Percentiles rank a stretch among this genome's conserved stretches.
These are phyloP conservation scores for Chloroceryle amazona DNA, from an alignment of 2,797 vertebrate genomes.

Conservation along the genomic window DNA sequence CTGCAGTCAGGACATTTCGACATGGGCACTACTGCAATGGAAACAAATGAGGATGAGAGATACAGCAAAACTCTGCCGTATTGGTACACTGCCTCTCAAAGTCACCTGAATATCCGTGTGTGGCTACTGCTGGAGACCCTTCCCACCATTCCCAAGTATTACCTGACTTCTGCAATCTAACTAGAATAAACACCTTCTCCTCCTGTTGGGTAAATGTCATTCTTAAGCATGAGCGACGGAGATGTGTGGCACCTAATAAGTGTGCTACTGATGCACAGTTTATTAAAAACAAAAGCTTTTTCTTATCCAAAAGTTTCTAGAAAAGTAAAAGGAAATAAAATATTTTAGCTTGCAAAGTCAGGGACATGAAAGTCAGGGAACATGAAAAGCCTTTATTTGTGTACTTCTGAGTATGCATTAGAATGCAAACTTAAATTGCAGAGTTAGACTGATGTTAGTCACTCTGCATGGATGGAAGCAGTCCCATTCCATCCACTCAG, in stretches of 20 bases:
- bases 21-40: not conserved
- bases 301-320: not conserved
- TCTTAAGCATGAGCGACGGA: not conserved
- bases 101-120: not conserved
- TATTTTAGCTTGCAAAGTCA: not conserved
- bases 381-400: not conserved
- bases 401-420: not conserved
- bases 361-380: not conserved
- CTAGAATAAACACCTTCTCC: not conserved
- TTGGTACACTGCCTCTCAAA: not conserved
- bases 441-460: not conserved
- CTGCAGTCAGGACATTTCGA: not conserved
- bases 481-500: conserved; percentile 1
- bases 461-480: not conserved
- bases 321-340: conserved; percentile 9
- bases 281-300: not conserved
- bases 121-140: not conserved
- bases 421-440: conserved; percentile 10
- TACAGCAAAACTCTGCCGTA: not conserved
- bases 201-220: not conserved
- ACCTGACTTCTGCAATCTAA: not conserved
- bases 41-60: not conserved
- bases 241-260: not conserved
- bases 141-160: not conserved
- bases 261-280: not conserved